Conservation (phyloP, 2,113 vertebrate species). For the Ptychochromis oligacanthus region DNA sequence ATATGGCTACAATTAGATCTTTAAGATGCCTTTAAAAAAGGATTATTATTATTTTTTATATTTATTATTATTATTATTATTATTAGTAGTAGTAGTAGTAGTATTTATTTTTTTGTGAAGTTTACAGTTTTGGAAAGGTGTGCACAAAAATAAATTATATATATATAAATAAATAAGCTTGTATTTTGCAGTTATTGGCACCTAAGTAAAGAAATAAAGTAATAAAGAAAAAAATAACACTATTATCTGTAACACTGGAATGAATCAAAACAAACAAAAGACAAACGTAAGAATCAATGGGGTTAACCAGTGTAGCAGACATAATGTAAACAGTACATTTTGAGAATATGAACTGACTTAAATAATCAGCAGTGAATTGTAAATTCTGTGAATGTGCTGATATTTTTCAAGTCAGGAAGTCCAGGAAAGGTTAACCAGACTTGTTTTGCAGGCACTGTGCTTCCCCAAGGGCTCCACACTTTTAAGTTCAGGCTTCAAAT, state of each 20-base stretch:
- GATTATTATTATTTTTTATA: too few species aligned
- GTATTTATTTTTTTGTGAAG: not conserved
- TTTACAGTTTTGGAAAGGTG: not conserved
- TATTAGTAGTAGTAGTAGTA: not conserved
- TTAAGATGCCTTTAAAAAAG: not conserved
- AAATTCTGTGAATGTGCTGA: not conserved
- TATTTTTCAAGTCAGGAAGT: not conserved
- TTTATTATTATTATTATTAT: too few species aligned
- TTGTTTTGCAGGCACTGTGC: conserved; percentile 46
- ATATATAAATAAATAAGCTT: too few species aligned
- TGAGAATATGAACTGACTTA: not conserved
- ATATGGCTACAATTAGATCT: not conserved
- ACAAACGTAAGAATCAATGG: not conserved
- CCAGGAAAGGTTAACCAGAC: not conserved
- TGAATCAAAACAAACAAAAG: not conserved
- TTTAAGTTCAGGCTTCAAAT: conserved; percentile 68
- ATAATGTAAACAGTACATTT: not conserved
- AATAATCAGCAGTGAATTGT: not conserved
- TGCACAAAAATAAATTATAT: not conserved
- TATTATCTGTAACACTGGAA: not conserved
- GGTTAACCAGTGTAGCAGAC: not conserved
- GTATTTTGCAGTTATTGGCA: not conserved
- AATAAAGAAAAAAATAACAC: not conserved
- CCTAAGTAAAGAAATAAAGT: too few species aligned
- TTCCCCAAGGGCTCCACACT: conserved; percentile 57